Conservation (phyloP, 2,888 invertebrate species). For the Eilema griseolum region DNA sequence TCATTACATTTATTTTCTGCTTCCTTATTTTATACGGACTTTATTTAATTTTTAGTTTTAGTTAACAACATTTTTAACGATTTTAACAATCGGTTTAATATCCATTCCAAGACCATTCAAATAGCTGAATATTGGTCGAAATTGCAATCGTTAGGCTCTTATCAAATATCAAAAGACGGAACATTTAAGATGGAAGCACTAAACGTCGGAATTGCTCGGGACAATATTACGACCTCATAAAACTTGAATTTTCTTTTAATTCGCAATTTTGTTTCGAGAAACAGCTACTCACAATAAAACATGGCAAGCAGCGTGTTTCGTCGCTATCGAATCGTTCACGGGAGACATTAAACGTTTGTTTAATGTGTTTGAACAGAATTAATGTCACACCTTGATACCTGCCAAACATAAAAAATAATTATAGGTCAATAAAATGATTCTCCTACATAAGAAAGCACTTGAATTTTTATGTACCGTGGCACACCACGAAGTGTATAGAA, state of each 20-base stretch:
- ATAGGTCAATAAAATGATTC: constrained; percentile 62
- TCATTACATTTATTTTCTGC: neutral
- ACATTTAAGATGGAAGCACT: constrained; percentile 64
- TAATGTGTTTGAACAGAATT: constrained; percentile 72
- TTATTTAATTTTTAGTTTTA: neutral
- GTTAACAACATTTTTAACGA: neutral
- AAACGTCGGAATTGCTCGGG: constrained; percentile 66
- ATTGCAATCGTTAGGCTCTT: constrained; percentile 46
- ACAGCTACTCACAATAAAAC: constrained; percentile 72
- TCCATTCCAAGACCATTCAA: constrained; percentile 18
- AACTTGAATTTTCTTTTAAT: constrained; percentile 74
- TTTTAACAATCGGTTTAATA: constrained; percentile 17
- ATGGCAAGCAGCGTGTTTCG: constrained; percentile 62
- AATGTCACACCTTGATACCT: constrained; percentile 68
- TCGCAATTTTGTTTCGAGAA: constrained; percentile 70
- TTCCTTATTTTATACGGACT: neutral
- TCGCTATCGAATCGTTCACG: constrained; percentile 63
- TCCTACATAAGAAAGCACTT: constrained; percentile 60
- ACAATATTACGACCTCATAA: constrained; percentile 72
- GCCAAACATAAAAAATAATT: constrained; percentile 65
- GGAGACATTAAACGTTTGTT: constrained; percentile 66
- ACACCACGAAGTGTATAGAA: constrained; percentile 19
- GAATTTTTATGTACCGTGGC: constrained; percentile 36
- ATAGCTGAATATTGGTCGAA: constrained; percentile 30
- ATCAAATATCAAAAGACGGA: constrained; percentile 62